Evolutionary conservation across 2,888 invertebrate genomes (phyloP), one percentile per base, ranked within the genome.

Genomic region (Herminia tarsipennalis): DNA sequence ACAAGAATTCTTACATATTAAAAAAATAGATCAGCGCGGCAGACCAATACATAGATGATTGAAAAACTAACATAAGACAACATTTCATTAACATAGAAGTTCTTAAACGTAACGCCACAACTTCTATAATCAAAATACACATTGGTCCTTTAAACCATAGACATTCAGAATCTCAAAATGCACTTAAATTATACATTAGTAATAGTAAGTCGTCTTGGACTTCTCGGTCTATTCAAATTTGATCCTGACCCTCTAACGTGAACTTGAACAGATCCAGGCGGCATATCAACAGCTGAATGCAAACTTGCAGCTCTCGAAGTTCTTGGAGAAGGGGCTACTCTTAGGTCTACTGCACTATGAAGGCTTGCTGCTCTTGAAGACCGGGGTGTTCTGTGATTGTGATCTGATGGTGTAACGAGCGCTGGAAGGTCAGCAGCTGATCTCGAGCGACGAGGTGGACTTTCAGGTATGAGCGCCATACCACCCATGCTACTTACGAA

Each of bases 351-450:
- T 1, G 90, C 86, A 46, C 87, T 88, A 59, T 91, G 90, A 1
- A 91, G 77, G 34, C 89, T 89, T 3, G 90, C 88, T 1, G 90
- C 90, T 62, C 90, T 73, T 1, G 90, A 90, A 10, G 90, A 85
- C 35, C 90, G 73, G 1, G 87, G 71, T 0, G 88, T 86, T 18
- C 73, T 59, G 47, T 77, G 86, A 16, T 74, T 71, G 64, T 73
- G 78, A 67, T 81, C 94, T 81, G 64, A 93, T 81, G 73, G 94
- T 66, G 65, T 95, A 81, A 78, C 72, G 1, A 96, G 88, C 16
- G 96, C 95, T 70, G 96, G 96, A 8, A 97, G 93, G 77, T 97
- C 97, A 63, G 97, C 94, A 1, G 97, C 97, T 22, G 96, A 96
- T 65, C 96, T 95, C 3, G 95, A 95, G 51, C 96, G 94, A 6